Conservation (phyloP, 2,888 invertebrate species). For the Athalia circularis region DNA sequence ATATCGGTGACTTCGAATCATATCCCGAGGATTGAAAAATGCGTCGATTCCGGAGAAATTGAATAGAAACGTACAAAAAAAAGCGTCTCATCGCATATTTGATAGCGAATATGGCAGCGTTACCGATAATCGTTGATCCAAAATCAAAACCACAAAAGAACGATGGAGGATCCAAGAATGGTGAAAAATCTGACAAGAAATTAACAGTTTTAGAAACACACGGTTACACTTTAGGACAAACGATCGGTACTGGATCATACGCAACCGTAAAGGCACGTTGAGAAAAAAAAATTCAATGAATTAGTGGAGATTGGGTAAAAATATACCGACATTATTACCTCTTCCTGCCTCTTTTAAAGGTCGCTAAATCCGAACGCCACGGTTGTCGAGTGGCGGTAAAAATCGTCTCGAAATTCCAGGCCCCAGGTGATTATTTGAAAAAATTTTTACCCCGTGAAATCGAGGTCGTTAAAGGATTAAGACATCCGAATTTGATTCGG, state of each 20-base stretch:
- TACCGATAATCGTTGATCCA: conserved; percentile 38
- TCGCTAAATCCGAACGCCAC: conserved; percentile 85
- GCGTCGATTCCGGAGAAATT: too few relatives aligned
- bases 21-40: too few relatives aligned
- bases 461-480: conserved; percentile 87
- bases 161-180: conserved; percentile 45
- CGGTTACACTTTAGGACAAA: conserved; percentile 84
- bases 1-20: too few relatives aligned
- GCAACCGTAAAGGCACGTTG: conserved; percentile 84
- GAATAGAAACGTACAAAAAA: too few relatives aligned
- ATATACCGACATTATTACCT: background rate
- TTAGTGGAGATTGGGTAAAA: background rate
- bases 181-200: conserved; percentile 61
- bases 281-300: background rate
- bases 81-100: too few relatives aligned
- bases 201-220: conserved; percentile 85
- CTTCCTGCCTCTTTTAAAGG: conserved; percentile 71
- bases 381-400: conserved; percentile 87
- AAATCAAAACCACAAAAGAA: conserved; percentile 28
- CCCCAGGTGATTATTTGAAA: conserved; percentile 86
- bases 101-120: conserved; percentile 17
- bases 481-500: conserved; percentile 86
- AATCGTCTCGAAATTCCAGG: conserved; percentile 89
- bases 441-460: conserved; percentile 90
- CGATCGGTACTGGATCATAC: conserved; percentile 89